Evolutionary conservation across 2,113 vertebrate species (phyloP).

Genomic region (Mastomys natalensis): DNA sequence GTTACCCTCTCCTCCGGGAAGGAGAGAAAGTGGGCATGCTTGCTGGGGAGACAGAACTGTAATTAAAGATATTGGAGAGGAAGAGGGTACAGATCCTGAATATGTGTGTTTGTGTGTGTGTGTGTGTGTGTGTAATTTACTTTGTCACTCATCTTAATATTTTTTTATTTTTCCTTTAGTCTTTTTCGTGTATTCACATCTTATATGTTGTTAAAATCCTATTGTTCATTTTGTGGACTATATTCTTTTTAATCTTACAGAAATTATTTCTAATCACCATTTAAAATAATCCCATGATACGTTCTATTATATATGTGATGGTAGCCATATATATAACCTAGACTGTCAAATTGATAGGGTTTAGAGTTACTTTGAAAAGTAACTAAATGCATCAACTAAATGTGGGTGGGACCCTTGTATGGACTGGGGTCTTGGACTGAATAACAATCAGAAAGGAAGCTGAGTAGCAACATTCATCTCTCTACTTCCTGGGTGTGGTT

Average conservation of each 20-base stretch:
- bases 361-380: background rate
- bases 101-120: background rate
- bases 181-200: background rate
- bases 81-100: background rate
- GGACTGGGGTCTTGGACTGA: background rate
- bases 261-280: background rate
- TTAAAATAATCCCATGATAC: background rate
- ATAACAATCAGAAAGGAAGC: background rate
- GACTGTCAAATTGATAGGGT: background rate
- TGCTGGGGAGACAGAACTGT: background rate
- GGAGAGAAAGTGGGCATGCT: background rate
- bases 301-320: background rate
- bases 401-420: background rate
- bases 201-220: background rate
- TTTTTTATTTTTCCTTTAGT: conserved; percentile 4
- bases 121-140: background rate
- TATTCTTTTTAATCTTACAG: conserved; percentile 19
- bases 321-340: background rate
- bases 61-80: background rate
- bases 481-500: background rate
- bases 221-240: background rate
- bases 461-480: background rate
- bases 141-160: background rate
- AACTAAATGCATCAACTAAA: too few relatives aligned
- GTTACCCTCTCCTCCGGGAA: background rate